A percentile compares a stretch with the other conserved stretches of the same genome.
Evolutionary conservation across 2,888 invertebrate species (phyloP).

Genomic region (Drosophila subsilvestris): DNA sequence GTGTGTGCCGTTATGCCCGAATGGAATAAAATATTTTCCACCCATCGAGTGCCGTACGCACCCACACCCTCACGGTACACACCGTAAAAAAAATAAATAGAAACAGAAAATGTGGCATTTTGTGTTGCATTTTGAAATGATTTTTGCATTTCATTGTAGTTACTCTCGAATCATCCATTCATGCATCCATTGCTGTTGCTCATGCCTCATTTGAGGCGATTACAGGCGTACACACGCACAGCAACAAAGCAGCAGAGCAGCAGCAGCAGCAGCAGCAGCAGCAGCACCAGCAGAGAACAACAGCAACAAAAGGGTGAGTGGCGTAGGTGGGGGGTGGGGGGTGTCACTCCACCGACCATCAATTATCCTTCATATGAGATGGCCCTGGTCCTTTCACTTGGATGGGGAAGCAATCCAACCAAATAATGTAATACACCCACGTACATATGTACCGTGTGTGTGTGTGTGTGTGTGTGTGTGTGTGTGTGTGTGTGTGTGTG

Average conservation of each 20-base stretch:
- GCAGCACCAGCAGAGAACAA: no score
- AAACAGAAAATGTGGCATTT: constrained; percentile 18
- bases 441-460: no score
- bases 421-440: neutral
- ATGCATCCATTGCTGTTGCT: constrained; percentile 39
- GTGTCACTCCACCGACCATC: no score
- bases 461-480: no score
- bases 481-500: no score
- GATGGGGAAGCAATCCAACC: constrained; percentile 5
- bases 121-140: constrained; percentile 55
- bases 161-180: constrained; percentile 51
- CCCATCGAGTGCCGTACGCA: constrained; percentile 2
- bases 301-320: no score
- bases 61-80: neutral
- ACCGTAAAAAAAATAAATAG: no score
- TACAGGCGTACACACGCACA: constrained; percentile 23
- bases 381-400: neutral
- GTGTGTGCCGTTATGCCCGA: no score
- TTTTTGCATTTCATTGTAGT: constrained; percentile 62
- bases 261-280: no score
- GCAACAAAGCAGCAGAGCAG: neutral
- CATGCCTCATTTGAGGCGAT: constrained; percentile 61
- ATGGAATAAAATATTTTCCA: constrained; percentile 39
- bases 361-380: neutral
- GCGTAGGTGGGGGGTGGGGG: no score